phyloP scores from a whole-genome alignment of 2,797 vertebrate species.

The Cryptoblepharus egeriae region DNA sequence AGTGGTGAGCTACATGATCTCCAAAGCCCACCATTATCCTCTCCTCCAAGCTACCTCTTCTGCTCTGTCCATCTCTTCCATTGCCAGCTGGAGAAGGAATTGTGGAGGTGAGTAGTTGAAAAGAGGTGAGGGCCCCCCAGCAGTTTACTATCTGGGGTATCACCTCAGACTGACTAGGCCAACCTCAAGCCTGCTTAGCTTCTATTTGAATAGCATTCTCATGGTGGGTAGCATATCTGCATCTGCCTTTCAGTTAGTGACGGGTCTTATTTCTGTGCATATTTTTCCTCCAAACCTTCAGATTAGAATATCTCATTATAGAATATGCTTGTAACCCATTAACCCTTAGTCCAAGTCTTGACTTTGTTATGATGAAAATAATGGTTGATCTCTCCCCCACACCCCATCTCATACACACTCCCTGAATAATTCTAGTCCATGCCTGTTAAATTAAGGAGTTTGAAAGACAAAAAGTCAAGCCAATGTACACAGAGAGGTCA shows the following conservation, averaged over 20 bases:
- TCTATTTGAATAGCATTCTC: not conserved
- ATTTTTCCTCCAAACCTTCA: not conserved
- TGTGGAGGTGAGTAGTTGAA: no score
- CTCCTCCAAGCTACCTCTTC: no score
- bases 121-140: no score
- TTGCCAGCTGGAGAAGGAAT: no score
- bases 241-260: not conserved
- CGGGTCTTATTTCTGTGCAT: not conserved
- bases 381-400: not conserved
- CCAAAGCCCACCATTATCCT: no score
- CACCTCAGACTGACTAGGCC: no score
- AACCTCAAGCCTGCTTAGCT: no score
- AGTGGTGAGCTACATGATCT: no score
- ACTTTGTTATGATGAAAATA: slow-evolving; percentile 2
- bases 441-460: not conserved
- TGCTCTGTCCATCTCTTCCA: no score
- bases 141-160: no score
- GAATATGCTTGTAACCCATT: not conserved
- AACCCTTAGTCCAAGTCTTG: not conserved
- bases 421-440: slow-evolving; percentile 1
- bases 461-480: slow-evolving; percentile 1
- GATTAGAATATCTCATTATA: not conserved
- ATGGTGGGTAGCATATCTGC: not conserved
- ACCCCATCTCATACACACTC: not conserved
- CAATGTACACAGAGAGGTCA: not conserved